Base-by-base conservation (phyloP, 2,797 vertebrate species). In the Rachycentron canadum region DNA sequence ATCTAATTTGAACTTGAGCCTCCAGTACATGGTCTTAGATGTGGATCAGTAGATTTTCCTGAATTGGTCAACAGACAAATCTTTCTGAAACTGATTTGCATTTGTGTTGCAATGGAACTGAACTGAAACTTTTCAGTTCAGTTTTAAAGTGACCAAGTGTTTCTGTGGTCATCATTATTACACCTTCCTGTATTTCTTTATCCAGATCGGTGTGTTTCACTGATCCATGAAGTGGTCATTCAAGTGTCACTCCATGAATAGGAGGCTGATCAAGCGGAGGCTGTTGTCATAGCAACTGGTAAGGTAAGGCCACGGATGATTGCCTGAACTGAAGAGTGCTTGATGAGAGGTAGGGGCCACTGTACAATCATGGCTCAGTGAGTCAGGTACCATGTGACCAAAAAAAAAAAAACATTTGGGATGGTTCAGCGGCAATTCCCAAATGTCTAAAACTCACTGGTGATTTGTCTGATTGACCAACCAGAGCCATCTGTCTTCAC, bases 281-380 rank as follows among this genome's bases (percentile, higher is more conserved):
- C 82, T 85, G 95, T 95, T 92, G 94, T 93, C 92, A 92, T 94
- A 86, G 93, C 88, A 92, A 95, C 92, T 85, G 79, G 75, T 82
- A 78, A 94, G 93, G 93, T 94, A 93, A 92, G 90, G 90, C 85
- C 91, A 90, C 38, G 72, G 84, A 90, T 94, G 94, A 95, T 95
- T 95, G 93, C 91, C 80, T 93, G 87, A 93, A 87, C 89, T 93
- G 89, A 93, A 94, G 93, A 91, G 93, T 73, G 67, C 76, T 90
- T 93, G 93, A 94, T 93, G 90, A 94, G 88, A 86, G 89, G 81
- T 83, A 83, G 75, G 73, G 84, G 78, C 88, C 83, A 82, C 88
- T 86, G 84, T 86, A 87, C 92, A 93, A 93, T 93, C 92, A 92
- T 50, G 69, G 83, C 83, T 86, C 73, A 82, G 82, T 56, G 79